Conservation (phyloP, 2,113 vertebrate genomes). For the Lepus timidus region DNA sequence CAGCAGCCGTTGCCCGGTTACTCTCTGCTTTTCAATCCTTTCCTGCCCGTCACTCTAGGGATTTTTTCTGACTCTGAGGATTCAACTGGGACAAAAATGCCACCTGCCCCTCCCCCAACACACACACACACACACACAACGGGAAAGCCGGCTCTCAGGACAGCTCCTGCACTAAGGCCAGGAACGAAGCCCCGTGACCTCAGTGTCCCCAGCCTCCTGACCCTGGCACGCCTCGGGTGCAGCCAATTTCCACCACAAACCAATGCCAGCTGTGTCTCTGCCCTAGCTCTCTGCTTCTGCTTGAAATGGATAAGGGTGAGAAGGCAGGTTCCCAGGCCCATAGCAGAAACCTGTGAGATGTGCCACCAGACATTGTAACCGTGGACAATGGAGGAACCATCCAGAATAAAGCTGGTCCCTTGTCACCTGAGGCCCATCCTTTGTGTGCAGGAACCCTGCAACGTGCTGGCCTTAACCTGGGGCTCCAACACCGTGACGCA, state of each 20-base stretch:
- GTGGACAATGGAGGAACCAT: neutral
- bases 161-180: neutral
- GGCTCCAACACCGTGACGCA: too few species aligned
- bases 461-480: neutral
- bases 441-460: neutral
- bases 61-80: neutral
- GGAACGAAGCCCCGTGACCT: neutral
- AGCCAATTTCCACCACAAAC: neutral
- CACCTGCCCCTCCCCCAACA: neutral
- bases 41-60: neutral
- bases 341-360: neutral
- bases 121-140: neutral
- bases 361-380: too few species aligned
- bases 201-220: neutral
- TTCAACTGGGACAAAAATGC: neutral
- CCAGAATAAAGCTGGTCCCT: neutral
- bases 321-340: neutral
- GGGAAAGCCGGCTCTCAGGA: neutral
- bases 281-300: neutral
- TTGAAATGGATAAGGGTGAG: neutral
- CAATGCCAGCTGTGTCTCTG: neutral
- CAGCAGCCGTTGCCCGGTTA: neutral
- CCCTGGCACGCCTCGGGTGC: neutral
- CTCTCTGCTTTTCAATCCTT: neutral
- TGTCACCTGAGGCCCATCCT: too few species aligned